Evolutionary conservation across 2,113 vertebrate genomes (phyloP), one percentile per base, ranked within the genome.

Genomic region (Pterocles burchelli): DNA sequence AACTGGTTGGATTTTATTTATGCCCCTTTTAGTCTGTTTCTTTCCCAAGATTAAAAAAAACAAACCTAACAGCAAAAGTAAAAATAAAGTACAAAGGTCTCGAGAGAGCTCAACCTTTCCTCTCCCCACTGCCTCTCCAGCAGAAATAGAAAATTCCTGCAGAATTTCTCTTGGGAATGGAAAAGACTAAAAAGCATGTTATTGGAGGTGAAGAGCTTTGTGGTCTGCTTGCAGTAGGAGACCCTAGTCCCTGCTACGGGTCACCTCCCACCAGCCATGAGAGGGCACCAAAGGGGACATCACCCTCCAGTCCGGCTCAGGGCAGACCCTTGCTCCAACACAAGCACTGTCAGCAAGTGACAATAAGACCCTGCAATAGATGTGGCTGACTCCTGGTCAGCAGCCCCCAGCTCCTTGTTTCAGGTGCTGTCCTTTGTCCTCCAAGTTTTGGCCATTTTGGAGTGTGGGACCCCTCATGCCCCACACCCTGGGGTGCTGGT

Each of bases 61-160:
- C 49, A 34, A 52, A 34, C 15, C 41, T 41, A 86, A 61, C 41
- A 87, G 61, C 75, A 80, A 62, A 90, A 90, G 65, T 86, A 92
- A 96, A 96, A 96, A 95, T 95, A 93, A 93, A 95, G 55, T 46
- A 89, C 52, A 83, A 51, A 78, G 52, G 66, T 93, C 93, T 90
- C 28, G 1, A 43, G 92, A 86, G 92, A 90, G 57, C 38, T 84
- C 83, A 76, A 72, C 90, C 92, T 94, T 95, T 92, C 92, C 58
- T 85, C 62, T 84, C 72, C 52, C 65, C 13, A 11, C 51, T 77
- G 80, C 65, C 43, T 81, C 62, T 91, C 68, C 73, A 78, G 80
- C 79, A 93, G 92, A 92, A 96, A 81, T 33, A 92, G 68, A 91
- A 93, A 88, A 88, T 90, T 87, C 72, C n/a, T 80, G 68, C 48